These are phyloP conservation scores for Bombus fervidus DNA, from an alignment of 1,140 invertebrate genomes.

Conservation along the genomic window DNA sequence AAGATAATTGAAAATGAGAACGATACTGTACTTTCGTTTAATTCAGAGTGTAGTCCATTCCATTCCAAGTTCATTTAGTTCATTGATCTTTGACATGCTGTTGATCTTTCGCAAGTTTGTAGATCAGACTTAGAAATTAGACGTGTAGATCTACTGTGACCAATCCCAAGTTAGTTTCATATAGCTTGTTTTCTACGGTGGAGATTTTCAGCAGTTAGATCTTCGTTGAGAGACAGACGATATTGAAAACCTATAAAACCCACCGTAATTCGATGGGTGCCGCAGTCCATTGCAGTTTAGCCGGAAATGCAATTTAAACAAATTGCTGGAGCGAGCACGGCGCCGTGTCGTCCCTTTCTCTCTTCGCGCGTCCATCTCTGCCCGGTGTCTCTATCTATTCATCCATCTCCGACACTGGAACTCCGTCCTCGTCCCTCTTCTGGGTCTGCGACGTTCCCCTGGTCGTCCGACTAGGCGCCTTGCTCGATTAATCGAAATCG, in stretches of 20 bases:
- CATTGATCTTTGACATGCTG: too few species aligned
- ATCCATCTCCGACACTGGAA: constrained; percentile 17
- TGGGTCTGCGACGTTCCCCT: neutral
- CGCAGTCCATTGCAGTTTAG: constrained; percentile 70
- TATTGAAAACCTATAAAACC: constrained; percentile 70
- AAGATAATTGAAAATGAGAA: too few species aligned
- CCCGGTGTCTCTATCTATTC: constrained; percentile 40
- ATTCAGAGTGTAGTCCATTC: too few species aligned
- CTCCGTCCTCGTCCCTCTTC: constrained; percentile 12
- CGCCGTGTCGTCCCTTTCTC: constrained; percentile 23
- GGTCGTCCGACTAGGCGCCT: constrained; percentile 55
- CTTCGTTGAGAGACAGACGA: neutral
- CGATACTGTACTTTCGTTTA: too few species aligned
- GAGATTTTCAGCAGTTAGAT: neutral
- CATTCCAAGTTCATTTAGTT: neutral
- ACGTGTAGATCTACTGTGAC: neutral
- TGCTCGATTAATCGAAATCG: constrained; percentile 78
- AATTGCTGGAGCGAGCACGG: constrained; percentile 67
- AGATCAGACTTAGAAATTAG: neutral
- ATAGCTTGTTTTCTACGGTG: neutral
- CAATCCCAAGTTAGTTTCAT: too few species aligned
- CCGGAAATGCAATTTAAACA: constrained; percentile 76
- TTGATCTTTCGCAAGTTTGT: neutral
- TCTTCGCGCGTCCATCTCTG: constrained; percentile 38
- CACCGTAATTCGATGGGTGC: constrained; percentile 67